Conservation (phyloP, 2,113 vertebrate genomes). For the Pteruthius melanotis region DNA sequence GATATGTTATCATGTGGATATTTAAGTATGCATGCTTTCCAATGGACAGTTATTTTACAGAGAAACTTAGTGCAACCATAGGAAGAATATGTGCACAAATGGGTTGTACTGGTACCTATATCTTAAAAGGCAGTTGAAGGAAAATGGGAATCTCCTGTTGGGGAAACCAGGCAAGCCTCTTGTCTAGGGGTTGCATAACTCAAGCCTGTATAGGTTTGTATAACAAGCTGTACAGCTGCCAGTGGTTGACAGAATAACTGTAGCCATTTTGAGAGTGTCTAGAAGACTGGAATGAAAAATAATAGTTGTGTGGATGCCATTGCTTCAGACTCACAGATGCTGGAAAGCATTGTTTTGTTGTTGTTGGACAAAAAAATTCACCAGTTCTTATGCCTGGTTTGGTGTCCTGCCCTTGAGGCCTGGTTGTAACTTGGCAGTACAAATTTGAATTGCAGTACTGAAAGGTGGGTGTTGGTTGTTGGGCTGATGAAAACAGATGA, state of each 20-base stretch:
- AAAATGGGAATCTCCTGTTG: neutral
- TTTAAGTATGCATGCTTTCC: neutral
- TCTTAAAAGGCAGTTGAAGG: neutral
- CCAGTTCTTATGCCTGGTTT: neutral
- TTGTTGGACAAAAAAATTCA: neutral
- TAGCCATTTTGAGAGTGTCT: neutral
- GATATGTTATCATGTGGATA: neutral
- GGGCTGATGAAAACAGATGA: neutral
- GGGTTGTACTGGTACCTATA: neutral
- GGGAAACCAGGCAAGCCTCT: neutral
- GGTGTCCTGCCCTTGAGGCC: neutral
- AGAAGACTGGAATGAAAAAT: neutral
- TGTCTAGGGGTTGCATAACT: neutral
- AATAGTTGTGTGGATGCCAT: neutral
- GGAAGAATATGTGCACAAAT: neutral
- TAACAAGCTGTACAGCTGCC: neutral
- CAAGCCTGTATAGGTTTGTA: neutral
- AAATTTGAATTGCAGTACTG: neutral
- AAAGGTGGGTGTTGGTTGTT: neutral
- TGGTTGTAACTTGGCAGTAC: neutral
- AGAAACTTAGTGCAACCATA: neutral
- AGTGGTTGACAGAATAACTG: neutral
- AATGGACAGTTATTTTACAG: neutral
- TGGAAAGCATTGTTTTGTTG: neutral
- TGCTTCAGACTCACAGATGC: rapidly evolving